These are phyloP conservation scores for Sipha flava DNA, from an alignment of 1,140 invertebrate species.

Conservation along the genomic window DNA sequence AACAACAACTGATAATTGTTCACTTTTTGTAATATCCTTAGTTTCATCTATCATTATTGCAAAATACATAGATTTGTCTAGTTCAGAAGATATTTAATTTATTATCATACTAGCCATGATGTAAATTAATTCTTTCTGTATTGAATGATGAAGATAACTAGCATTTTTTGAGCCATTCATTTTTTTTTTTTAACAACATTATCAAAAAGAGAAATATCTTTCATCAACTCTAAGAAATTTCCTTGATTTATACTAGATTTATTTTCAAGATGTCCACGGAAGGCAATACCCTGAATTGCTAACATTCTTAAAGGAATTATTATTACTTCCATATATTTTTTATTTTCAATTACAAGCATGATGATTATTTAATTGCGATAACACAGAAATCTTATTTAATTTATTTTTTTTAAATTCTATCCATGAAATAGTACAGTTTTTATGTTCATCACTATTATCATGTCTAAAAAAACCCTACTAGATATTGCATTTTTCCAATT, in stretches of 20 bases:
- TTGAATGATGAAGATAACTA: background rate
- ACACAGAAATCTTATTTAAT: background rate
- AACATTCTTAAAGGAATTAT: background rate
- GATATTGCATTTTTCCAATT: background rate
- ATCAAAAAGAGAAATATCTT: background rate
- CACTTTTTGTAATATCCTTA: background rate
- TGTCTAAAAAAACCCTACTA: background rate
- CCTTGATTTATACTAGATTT: background rate
- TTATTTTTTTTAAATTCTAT: background rate
- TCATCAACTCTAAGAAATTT: background rate
- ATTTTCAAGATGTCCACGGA: background rate
- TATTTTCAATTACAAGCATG: slow-evolving; percentile 16
- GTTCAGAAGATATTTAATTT: background rate
- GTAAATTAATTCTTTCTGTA: background rate
- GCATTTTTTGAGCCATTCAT: slow-evolving; percentile 2
- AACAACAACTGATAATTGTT: background rate
- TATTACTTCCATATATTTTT: background rate
- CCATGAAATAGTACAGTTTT: background rate
- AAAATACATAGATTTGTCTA: background rate
- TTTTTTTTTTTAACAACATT: background rate
- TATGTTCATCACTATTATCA: background rate
- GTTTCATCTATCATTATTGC: slow-evolving; percentile 1
- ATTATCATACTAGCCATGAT: background rate
- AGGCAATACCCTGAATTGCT: background rate
- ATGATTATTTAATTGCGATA: background rate